Evolutionary conservation across 2,888 invertebrate genomes (phyloP), one percentile per base, ranked within the genome.

Genomic region (Caenorhabditis sp.): DNA sequence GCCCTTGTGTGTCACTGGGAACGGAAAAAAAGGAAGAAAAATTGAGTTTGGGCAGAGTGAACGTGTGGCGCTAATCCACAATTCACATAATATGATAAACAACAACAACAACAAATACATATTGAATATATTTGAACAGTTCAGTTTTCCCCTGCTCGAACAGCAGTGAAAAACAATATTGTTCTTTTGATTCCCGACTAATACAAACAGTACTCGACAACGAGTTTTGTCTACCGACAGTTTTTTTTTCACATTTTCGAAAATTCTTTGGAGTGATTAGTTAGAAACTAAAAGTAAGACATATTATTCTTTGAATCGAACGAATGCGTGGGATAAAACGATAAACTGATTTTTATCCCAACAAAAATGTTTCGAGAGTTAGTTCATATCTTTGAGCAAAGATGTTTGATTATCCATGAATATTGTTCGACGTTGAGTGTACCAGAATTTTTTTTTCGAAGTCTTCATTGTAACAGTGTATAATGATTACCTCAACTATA

Each of bases 61-160:
- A 56, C 24, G 68, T n/a, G 24, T 8, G 44, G 47, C 63, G 70
- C 56, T 61, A 64, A 70, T 56, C 70, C 68, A 76, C 49, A 76
- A 68, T 59, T 68, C 28, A 49, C 51, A 24, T 56, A 68, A 47
- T 66, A 68, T 68, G 38, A 70, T 61, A 47, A 77, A 75, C 66
- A 77, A 70, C 63, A 63, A 77, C 41, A 69, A 59, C 77, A 63
- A 59, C 72, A 61, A n/a, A n/a, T n/a, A 59, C 31, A 61, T 49
- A 49, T 10, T 28, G 22, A n/a, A 28, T 47, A 41, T 70, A 69
- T 56, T 70, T 70, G n/a, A 70, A n/a, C 58, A 47, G 28, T 19
- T n/a, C n/a, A n/a, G n/a, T n/a, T n/a, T 19, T 68, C 49, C 54
- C 31, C 66, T 64, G 75, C 51, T 59, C 56, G 47, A 66, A 56